Base-by-base conservation (phyloP, 1,140 invertebrate species). In the Solen grandis region DNA sequence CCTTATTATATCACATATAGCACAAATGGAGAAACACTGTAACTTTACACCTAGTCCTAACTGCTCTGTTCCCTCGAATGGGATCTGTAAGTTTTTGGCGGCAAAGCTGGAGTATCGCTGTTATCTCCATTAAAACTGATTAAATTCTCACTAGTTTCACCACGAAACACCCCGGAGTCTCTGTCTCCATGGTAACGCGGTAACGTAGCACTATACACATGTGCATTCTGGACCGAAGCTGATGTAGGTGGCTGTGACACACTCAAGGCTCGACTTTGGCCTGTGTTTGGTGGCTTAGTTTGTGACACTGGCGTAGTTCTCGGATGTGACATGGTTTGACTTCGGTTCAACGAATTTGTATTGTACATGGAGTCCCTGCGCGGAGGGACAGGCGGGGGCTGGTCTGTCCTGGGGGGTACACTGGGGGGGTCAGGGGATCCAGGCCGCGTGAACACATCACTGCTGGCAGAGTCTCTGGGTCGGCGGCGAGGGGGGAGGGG, bases 271-370 rank as follows among this genome's bases (percentile, higher is more conserved):
- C 94, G 93, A 33, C 92, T 88, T 74, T 94, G 91, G 68, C 95
- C 89, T 68, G 94, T 94, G 2, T 94, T 95, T 29, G 95, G 94
- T 22, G 65, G 92, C 94, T 75, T 93, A 69, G 87, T 87, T 27
- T 83, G 79, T 59, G 86, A 83, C n/a, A 82, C 90, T 19, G 94
- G 94, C 31, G 95, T 80, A 62, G 68, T 78, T 78, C 31, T 55
- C 50, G 65, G 94, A 93, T 81, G 69, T 22, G 82, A 5, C 29
- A 35, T 19, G 2, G 38, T 19, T 66, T 54, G 68, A 33, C 46
- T 33, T 31, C 68, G 68, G 50, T 33, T 54, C 25, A 68, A 29
- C 16, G 60, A 52, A 41, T 60, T 60, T 31, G 59, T 82, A 29
- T 75, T 68, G 59, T 81, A 85, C 75, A 83, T 83, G 8, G 91